Percentiles rank a stretch among this genome's conserved stretches.
These are phyloP conservation scores for Hirtodrosophila histrioides DNA, from an alignment of 2,888 invertebrate species.

Conservation along the genomic window DNA sequence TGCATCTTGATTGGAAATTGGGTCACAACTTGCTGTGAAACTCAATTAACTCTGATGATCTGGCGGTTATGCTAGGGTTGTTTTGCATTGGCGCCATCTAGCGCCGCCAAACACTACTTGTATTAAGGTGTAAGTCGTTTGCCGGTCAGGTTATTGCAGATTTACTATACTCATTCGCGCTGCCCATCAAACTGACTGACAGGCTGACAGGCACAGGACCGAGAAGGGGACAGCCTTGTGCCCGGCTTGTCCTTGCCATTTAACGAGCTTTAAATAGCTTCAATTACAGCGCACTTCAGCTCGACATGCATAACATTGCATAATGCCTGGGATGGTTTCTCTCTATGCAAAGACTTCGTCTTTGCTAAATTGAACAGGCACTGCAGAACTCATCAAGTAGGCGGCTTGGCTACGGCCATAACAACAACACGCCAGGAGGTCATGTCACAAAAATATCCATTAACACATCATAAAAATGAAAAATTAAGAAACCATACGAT, in stretches of 20 bases:
- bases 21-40: conserved; percentile 58
- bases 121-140: conserved; percentile 30
- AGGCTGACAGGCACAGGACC: conserved; percentile 25
- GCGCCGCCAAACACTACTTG: conserved; percentile 23
- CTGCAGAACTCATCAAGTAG: conserved; percentile 58
- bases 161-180: conserved; percentile 13
- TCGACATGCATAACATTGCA: conserved; percentile 55
- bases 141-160: conserved; percentile 1
- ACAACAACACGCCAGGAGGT: conserved; percentile 72
- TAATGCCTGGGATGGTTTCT: conserved; percentile 47
- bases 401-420: conserved; percentile 49
- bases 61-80: conserved; percentile 43
- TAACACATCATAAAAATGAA: conserved; percentile 79
- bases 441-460: conserved; percentile 79
- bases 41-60: conserved; percentile 71
- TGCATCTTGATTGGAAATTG: conserved; percentile 57
- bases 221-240: conserved; percentile 17
- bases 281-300: conserved; percentile 57
- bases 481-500: conserved; percentile 76
- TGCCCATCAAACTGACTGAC: conserved; percentile 45
- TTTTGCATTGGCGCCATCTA: conserved; percentile 57
- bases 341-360: conserved; percentile 29
- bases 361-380: conserved; percentile 29
- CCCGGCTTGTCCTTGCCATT: conserved; percentile 62
- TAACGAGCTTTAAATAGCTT: conserved; percentile 71